These are phyloP conservation scores for Ceratotherium simum DNA, from an alignment of 2,113 vertebrate genomes.

Conservation along the genomic window DNA sequence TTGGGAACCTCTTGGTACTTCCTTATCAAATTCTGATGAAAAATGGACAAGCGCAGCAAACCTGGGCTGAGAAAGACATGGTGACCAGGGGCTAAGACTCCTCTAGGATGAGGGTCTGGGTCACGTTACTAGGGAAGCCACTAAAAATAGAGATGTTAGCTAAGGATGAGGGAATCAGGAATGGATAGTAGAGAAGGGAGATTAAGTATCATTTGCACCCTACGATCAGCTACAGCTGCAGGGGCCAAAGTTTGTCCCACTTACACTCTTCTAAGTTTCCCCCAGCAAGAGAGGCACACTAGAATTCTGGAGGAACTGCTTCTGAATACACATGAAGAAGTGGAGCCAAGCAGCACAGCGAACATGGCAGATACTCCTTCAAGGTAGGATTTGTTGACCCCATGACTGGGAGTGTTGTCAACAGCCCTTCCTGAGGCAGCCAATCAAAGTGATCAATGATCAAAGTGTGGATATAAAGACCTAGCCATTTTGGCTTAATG, in stretches of 20 bases:
- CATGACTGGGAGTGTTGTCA: background rate
- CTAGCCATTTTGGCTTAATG: background rate
- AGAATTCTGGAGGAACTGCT: background rate
- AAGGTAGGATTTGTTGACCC: background rate
- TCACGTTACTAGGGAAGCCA: background rate
- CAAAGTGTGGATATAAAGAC: background rate
- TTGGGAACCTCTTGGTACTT: background rate
- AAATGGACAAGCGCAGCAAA: background rate
- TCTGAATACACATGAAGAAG: background rate
- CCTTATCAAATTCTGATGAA: background rate
- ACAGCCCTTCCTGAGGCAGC: background rate
- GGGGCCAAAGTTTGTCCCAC: background rate
- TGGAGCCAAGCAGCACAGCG: background rate
- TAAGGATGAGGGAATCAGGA: background rate
- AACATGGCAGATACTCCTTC: background rate
- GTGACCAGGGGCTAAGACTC: background rate
- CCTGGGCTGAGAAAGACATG: background rate
- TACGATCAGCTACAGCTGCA: background rate
- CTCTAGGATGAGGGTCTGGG: background rate
- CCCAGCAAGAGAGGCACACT: background rate
- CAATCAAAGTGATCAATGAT: too few species aligned
- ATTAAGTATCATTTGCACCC: background rate
- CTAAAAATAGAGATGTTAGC: background rate
- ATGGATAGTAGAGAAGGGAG: background rate
- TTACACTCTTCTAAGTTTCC: background rate